Conservation (phyloP, 2,113 vertebrate genomes). For the Megalops atlanticus region DNA sequence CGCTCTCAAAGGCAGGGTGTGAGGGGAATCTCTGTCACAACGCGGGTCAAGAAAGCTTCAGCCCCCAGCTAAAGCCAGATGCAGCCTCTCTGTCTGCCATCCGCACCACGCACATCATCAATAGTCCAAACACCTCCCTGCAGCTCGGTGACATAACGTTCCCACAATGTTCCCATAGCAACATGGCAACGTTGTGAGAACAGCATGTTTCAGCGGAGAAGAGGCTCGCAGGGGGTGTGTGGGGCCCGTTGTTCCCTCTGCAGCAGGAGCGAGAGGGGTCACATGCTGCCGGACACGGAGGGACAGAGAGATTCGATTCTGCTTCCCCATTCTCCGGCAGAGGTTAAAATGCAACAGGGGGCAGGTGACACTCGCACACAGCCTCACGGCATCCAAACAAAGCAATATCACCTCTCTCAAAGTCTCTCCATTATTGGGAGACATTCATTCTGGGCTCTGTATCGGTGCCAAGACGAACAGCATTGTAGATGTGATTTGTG, state of each 20-base stretch:
- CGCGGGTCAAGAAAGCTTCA: too few relatives aligned
- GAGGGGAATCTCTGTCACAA: too few relatives aligned
- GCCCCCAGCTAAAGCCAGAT: background rate
- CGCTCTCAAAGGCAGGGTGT: too few relatives aligned
- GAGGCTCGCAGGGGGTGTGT: background rate
- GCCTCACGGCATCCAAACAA: background rate
- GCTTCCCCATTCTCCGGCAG: background rate
- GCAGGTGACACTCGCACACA: background rate
- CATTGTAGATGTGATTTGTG: background rate
- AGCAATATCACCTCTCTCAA: background rate
- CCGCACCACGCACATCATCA: background rate
- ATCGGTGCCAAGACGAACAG: background rate
- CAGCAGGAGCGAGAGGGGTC: background rate
- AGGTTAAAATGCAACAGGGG: background rate
- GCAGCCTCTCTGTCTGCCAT: background rate
- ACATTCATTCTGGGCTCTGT: background rate
- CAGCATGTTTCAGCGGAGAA: background rate
- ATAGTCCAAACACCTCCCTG: background rate
- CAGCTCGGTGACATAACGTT: constrained; percentile 1
- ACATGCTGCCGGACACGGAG: background rate
- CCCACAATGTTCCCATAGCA: constrained; percentile 15
- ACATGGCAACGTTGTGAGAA: background rate
- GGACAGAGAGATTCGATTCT: background rate
- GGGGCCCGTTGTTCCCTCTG: background rate
- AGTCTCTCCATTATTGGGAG: background rate